Evolutionary conservation across 2,113 vertebrate genomes (phyloP).

Genomic region (Montifringilla adamsi): DNA sequence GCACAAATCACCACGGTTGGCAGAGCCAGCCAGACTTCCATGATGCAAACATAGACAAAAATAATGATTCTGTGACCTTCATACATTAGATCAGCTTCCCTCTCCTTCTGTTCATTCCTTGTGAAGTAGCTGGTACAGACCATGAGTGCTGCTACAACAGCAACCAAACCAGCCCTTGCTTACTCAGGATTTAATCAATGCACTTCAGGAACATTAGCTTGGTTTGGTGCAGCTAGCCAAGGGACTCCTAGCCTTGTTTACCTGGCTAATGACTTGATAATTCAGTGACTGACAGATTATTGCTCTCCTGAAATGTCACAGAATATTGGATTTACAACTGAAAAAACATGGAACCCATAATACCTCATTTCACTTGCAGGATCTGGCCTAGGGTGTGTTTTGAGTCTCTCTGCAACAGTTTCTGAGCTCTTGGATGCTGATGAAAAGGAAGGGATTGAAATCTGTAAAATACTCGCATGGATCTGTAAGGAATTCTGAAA

Average conservation of each 20-base stretch:
- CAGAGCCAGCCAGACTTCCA: background rate
- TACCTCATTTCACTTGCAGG: constrained; percentile 70
- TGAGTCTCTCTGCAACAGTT: constrained; percentile 50
- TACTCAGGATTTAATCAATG: background rate
- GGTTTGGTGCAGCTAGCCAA: background rate
- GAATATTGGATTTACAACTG: background rate
- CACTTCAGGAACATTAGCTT: background rate
- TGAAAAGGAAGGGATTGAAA: constrained; percentile 71
- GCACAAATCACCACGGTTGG: background rate
- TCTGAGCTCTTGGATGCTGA: constrained; percentile 48
- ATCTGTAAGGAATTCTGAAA: constrained; percentile 65
- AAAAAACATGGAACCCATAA: background rate
- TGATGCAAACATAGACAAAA: background rate
- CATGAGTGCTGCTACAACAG: background rate
- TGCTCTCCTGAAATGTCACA: background rate
- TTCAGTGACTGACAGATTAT: background rate
- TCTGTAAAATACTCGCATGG: constrained; percentile 74
- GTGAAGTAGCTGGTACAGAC: background rate
- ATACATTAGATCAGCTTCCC: background rate
- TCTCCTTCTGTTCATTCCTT: background rate
- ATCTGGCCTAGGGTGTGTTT: constrained; percentile 53
- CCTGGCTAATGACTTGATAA: background rate
- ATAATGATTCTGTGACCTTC: background rate
- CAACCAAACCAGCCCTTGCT: background rate
- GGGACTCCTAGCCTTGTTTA: background rate